Evolutionary conservation across 1,140 invertebrate species (phyloP).

Genomic region (Bombus consobrinus): DNA sequence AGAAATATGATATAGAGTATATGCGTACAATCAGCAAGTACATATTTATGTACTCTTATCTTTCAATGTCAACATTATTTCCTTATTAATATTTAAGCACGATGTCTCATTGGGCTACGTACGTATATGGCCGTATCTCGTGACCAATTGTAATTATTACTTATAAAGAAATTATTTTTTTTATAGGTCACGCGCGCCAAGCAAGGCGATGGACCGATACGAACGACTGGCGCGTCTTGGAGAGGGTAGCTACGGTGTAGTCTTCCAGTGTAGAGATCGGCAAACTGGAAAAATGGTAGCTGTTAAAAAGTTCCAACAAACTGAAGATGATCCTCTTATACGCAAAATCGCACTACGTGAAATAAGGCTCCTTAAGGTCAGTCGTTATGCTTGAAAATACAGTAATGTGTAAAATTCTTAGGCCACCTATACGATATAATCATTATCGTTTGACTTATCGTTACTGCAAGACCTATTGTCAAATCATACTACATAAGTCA

Average conservation of each 20-base stretch:
- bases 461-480: too few species aligned
- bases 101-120: neutral
- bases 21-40: neutral
- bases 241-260: slow-evolving; percentile 99
- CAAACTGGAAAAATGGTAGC: slow-evolving; percentile 98
- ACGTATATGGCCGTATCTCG: neutral
- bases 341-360: slow-evolving; percentile 98
- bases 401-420: neutral
- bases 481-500: too few species aligned
- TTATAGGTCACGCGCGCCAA: slow-evolving; percentile 90
- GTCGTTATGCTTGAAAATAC: neutral
- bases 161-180: slow-evolving; percentile 43
- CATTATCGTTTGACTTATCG: neutral
- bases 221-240: slow-evolving; percentile 98
- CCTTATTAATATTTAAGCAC: neutral
- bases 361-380: slow-evolving; percentile 98
- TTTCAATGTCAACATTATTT: neutral
- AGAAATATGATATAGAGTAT: neutral
- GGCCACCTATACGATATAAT: neutral
- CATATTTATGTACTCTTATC: neutral
- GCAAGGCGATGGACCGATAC: slow-evolving; percentile 98
- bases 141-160: neutral
- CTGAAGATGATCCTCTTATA: slow-evolving; percentile 99
- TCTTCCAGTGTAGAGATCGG: slow-evolving; percentile 98
- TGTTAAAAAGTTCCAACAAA: slow-evolving; percentile 99